Conservation (phyloP, 2,797 vertebrate genomes). For the Alexandromys oeconomus region DNA sequence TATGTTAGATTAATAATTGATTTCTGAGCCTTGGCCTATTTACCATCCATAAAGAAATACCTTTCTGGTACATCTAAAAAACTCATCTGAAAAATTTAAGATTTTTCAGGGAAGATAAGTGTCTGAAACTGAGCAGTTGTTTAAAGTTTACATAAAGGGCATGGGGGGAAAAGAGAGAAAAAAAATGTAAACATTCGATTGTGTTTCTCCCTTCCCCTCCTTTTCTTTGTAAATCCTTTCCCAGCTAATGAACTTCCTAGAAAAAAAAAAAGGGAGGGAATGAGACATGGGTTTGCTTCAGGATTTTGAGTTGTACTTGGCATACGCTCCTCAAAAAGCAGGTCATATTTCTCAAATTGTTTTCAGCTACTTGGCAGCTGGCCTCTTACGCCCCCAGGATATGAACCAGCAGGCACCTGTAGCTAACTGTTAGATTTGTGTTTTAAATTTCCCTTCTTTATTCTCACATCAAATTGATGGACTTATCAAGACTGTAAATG, state of each 20-base stretch:
- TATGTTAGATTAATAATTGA: not conserved
- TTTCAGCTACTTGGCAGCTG: not conserved
- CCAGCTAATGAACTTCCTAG: constrained; percentile 38
- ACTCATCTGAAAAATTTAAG: not conserved
- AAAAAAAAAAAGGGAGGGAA: not conserved
- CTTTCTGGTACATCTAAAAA: not conserved
- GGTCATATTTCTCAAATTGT: not conserved
- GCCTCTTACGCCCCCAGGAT: not conserved
- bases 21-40: not conserved
- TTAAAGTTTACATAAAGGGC: not conserved
- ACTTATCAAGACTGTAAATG: not conserved
- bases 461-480: not conserved
- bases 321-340: not conserved
- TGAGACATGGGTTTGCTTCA: not conserved
- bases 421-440: not conserved
- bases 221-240: constrained; percentile 31
- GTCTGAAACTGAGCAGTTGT: not conserved
- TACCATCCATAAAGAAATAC: not conserved
- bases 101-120: constrained; percentile 1
- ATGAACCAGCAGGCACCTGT: not conserved
- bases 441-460: not conserved
- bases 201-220: not conserved
- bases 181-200: not conserved
- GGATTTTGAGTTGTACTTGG: not conserved
- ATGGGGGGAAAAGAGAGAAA: not conserved